These are phyloP conservation scores for Gila orcuttii DNA, from an alignment of 2,113 vertebrate species.

Conservation along the genomic window DNA sequence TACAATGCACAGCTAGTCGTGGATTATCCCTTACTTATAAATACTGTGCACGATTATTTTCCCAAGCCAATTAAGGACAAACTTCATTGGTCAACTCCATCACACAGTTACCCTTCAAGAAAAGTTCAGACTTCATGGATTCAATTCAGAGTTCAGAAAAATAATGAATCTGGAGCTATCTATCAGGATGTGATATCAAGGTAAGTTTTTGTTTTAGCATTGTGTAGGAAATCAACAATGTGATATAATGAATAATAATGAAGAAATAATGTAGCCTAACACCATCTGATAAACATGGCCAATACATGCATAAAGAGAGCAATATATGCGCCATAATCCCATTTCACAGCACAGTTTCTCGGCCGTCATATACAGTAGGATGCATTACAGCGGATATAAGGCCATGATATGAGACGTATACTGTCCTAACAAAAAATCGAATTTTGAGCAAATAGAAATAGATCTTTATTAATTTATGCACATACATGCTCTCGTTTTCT, in stretches of 20 bases:
- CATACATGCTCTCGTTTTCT: no score
- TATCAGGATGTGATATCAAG: neutral
- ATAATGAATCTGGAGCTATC: neutral
- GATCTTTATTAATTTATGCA: no score
- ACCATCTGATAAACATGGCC: neutral
- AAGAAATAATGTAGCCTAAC: neutral
- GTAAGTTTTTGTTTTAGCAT: neutral
- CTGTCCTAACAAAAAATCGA: no score
- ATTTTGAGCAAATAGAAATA: no score
- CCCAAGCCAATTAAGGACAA: neutral
- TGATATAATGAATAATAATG: neutral
- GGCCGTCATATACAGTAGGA: no score
- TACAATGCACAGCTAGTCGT: no score
- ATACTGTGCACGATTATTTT: neutral
- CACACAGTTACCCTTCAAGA: neutral
- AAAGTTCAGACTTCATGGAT: neutral
- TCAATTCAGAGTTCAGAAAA: neutral
- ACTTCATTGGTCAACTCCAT: neutral
- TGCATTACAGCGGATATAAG: no score
- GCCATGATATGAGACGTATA: no score
- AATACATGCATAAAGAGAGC: neutral
- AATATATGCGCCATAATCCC: no score
- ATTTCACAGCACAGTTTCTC: no score
- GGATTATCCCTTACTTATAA: neutral
- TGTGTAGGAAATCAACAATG: neutral